Percentiles rank a stretch among this genome's conserved stretches.
phyloP scores from a whole-genome alignment of 2,888 invertebrate genomes.

The Andrena fulva region DNA sequence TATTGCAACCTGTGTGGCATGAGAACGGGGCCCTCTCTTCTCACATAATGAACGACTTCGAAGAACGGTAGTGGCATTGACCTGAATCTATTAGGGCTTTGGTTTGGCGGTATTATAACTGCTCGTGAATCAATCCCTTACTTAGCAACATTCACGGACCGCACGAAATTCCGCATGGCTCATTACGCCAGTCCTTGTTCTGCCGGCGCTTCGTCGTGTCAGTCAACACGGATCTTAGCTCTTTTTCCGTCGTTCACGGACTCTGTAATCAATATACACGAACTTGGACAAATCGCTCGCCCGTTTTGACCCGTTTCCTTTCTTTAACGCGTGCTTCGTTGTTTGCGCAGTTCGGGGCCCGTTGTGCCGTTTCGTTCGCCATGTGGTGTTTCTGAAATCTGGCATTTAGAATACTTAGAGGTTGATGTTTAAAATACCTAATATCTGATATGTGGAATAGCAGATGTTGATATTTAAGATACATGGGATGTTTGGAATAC shows the following conservation, averaged over 20 bases:
- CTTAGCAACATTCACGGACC: slow-evolving; percentile 70
- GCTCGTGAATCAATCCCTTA: slow-evolving; percentile 77
- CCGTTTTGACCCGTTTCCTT: neutral
- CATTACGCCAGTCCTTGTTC: slow-evolving; percentile 60
- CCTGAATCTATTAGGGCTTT: slow-evolving; percentile 76
- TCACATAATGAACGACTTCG: slow-evolving; percentile 76
- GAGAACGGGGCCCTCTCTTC: slow-evolving; percentile 72
- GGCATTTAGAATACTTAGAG: too few relatives aligned
- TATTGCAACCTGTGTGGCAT: slow-evolving; percentile 74
- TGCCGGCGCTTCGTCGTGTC: slow-evolving; percentile 32
- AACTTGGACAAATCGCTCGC: neutral
- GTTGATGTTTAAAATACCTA: too few relatives aligned
- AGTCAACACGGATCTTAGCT: slow-evolving; percentile 36
- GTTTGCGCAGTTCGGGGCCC: too few relatives aligned
- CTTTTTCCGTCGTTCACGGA: slow-evolving; percentile 12
- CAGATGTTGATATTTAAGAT: too few relatives aligned
- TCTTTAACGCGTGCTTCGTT: neutral
- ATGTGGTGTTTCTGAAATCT: too few relatives aligned
- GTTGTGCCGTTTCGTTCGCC: too few relatives aligned
- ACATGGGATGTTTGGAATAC: too few relatives aligned
- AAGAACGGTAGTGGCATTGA: slow-evolving; percentile 77
- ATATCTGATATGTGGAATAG: too few relatives aligned
- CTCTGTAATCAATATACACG: slow-evolving; percentile 27
- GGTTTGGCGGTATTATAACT: slow-evolving; percentile 76
- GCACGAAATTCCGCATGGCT: slow-evolving; percentile 64